Percentiles rank a stretch among this genome's conserved stretches.
Conservation (phyloP, 2,888 invertebrate genomes). For the Chorisops tibialis region DNA sequence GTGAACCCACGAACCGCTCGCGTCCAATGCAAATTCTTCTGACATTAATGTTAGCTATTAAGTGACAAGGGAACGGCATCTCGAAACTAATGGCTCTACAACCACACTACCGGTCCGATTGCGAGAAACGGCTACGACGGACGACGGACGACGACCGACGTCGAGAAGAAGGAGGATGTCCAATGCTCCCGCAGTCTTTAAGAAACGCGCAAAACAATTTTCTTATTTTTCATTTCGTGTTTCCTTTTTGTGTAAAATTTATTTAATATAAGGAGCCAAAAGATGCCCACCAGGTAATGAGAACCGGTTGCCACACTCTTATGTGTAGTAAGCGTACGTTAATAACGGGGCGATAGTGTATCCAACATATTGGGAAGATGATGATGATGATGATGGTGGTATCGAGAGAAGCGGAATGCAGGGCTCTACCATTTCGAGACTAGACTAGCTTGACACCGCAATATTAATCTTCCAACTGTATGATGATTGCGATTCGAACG, state of each 20-base stretch:
- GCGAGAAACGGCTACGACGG: too few relatives aligned
- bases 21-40: conserved; percentile 27
- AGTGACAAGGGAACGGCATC: conserved; percentile 30
- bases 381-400: background rate
- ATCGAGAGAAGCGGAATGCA: conserved; percentile 6
- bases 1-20: conserved; percentile 27
- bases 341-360: conserved; percentile 1
- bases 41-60: conserved; percentile 32
- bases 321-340: too few relatives aligned
- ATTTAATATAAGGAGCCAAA: background rate
- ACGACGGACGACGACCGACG: too few relatives aligned
- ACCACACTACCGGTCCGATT: background rate
- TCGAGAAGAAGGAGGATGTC: background rate
- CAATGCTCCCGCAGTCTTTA: too few relatives aligned
- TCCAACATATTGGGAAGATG: too few relatives aligned
- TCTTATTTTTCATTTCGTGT: background rate
- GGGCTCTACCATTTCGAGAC: conserved; percentile 10
- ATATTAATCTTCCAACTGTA: conserved; percentile 19
- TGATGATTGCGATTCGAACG: background rate
- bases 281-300: background rate
- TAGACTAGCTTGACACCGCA: conserved; percentile 15
- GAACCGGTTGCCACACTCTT: background rate
- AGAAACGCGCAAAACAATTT: too few relatives aligned
- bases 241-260: background rate
- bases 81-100: conserved; percentile 28